Conservation (phyloP, 2,113 vertebrate species). For the Egretta garzetta region DNA sequence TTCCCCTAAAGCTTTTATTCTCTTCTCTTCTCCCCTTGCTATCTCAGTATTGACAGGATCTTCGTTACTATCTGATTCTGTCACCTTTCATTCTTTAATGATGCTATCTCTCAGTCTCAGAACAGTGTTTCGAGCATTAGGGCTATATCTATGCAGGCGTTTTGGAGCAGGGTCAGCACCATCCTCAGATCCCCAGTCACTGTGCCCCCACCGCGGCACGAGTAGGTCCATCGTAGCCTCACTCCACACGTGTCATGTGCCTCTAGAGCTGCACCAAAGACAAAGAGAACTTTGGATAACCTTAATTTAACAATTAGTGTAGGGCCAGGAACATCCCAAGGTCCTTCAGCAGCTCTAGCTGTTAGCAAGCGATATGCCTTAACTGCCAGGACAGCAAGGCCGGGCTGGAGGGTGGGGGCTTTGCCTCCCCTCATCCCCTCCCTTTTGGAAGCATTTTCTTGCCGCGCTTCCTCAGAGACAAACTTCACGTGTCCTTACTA, state of each 20-base stretch:
- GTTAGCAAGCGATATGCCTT: not conserved
- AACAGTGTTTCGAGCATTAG: not conserved
- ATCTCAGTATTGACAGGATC: not conserved
- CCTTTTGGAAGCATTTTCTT: not conserved
- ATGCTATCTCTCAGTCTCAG: not conserved
- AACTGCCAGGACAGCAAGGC: not conserved
- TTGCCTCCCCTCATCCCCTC: not conserved
- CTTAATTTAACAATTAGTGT: not conserved
- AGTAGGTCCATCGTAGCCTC: not conserved
- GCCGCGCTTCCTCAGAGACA: not conserved
- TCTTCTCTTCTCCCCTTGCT: not conserved
- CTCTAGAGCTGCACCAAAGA: not conserved
- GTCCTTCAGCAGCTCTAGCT: not conserved
- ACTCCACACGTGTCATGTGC: accelerated
- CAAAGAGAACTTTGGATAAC: not conserved
- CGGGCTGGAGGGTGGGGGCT: not conserved
- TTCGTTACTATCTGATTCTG: not conserved
- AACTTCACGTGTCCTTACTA: not conserved
- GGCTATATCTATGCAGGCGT: not conserved
- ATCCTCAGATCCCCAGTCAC: not conserved
- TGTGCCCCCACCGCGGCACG: accelerated
- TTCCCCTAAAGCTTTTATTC: not conserved
- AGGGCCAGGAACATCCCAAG: not conserved
- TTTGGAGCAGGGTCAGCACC: not conserved
- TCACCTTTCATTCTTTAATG: not conserved